Evolutionary conservation across 2,888 invertebrate genomes (phyloP).

Genomic region (Tenthredo distinguenda): DNA sequence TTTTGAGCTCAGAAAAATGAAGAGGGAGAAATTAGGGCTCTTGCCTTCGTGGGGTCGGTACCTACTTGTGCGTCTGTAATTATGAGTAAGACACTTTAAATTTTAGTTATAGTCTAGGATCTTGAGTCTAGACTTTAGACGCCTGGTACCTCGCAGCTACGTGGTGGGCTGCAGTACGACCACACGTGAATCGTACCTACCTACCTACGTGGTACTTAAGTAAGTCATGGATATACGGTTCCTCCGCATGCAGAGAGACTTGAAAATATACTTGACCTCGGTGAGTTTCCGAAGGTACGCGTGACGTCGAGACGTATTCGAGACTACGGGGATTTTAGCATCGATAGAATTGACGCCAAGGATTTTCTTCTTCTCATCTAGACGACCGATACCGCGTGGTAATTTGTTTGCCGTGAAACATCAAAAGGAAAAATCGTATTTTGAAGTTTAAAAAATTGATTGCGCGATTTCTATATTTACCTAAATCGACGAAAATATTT

Average conservation of each 20-base stretch:
- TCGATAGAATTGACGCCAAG: slow-evolving; percentile 34
- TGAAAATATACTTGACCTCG: slow-evolving; percentile 34
- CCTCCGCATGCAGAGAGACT: not conserved
- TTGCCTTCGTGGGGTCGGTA: not conserved
- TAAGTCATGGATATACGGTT: slow-evolving; percentile 23
- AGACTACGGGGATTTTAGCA: slow-evolving; percentile 25
- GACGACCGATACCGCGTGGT: not conserved
- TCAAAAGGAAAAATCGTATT: not conserved
- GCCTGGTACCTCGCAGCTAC: not conserved
- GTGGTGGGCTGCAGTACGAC: not conserved
- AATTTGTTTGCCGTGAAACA: not conserved
- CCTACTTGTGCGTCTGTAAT: not conserved
- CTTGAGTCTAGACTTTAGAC: slow-evolving; percentile 17
- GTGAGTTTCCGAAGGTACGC: not conserved
- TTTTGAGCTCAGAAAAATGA: not conserved
- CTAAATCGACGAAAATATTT: not conserved
- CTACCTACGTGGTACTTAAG: not conserved
- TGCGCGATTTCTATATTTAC: not conserved
- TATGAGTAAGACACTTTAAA: slow-evolving; percentile 12
- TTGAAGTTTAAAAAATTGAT: not conserved
- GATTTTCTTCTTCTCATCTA: not conserved
- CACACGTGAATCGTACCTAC: not conserved
- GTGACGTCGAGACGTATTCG: slow-evolving; percentile 1
- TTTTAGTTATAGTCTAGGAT: not conserved
- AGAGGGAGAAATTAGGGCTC: not conserved